phyloP scores from a whole-genome alignment of 2,888 invertebrate genomes.

The Archaeoteleia sp. region DNA sequence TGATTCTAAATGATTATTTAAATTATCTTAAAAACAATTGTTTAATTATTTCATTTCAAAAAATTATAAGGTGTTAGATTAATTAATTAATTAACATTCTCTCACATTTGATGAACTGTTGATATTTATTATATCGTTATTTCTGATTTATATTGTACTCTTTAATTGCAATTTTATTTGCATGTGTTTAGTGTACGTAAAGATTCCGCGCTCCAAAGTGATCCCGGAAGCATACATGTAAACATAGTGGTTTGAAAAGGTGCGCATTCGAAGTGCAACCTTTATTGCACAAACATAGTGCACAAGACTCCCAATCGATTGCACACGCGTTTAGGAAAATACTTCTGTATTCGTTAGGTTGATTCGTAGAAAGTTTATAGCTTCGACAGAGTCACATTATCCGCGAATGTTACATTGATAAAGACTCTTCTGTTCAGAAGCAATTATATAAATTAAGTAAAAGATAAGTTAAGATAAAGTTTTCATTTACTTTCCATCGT shows the following conservation, averaged over 20 bases:
- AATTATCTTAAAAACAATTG: too few relatives aligned
- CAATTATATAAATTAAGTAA: conserved; percentile 12
- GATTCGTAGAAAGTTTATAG: conserved; percentile 33
- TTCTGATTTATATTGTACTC: too few relatives aligned
- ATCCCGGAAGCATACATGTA: conserved; percentile 24
- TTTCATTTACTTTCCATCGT: too few relatives aligned
- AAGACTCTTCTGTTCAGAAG: conserved; percentile 10
- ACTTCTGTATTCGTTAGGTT: conserved; percentile 1
- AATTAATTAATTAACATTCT: too few relatives aligned
- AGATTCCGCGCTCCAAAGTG: conserved; percentile 5
- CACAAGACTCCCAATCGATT: conserved; percentile 4
- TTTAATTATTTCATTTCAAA: too few relatives aligned
- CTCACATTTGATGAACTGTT: too few relatives aligned
- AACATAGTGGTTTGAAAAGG: conserved; percentile 8
- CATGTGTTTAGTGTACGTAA: too few relatives aligned
- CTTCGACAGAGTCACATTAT: conserved; percentile 11
- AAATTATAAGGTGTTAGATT: too few relatives aligned
- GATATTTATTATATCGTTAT: too few relatives aligned
- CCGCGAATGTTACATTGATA: conserved; percentile 9
- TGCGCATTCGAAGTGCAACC: conserved; percentile 23
- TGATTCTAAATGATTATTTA: too few relatives aligned
- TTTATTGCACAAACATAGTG: conserved; percentile 30
- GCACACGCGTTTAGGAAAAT: conserved; percentile 2
- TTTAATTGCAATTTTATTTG: too few relatives aligned
- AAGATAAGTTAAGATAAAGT: not conserved